Evolutionary conservation across 1,140 invertebrate genomes (phyloP), one percentile per base, ranked within the genome.

Genomic region (Philotrypesis tridentata): DNA sequence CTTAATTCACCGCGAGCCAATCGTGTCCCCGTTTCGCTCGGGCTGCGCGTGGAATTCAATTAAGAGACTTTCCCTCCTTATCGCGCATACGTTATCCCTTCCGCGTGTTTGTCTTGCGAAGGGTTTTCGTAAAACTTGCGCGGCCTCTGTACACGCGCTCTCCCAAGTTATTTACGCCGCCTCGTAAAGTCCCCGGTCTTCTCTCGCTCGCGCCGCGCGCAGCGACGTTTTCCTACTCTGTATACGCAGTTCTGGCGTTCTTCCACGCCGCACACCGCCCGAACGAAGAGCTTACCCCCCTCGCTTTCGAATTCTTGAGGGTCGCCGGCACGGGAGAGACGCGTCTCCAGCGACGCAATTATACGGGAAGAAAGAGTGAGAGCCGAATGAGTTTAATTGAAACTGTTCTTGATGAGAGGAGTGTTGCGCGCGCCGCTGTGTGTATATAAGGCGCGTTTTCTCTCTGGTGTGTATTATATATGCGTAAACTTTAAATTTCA

Each of bases 151-250:
- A 73, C 40, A 43, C n/a, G 72, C 14, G 31, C 63, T 33, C n/a
- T n/a, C n/a, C n/a, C 68, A 73, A 80, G 86, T 87, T 89, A 89
- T 88, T 89, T 88, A 87, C 86, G 84, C 86, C 82, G 86, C 81
- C 80, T 82, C 86, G 85, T 89, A 88, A 88, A 88, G 73, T 85
- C 78, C 21, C 48, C 14, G 48, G 37, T 43, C 40, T 84, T 33
- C 25, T 79, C 67, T 76, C 60, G 27, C 80, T 40, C 29, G 73
- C 48, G 55, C 67, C n/a, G 61, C n/a, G n/a, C n/a, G n/a, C n/a
- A n/a, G n/a, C n/a, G n/a, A n/a, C n/a, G n/a, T n/a, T 68, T 29
- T 17, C 33, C 74, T 68, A 1, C 21, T 14, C 25, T 48, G 9
- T 60, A 74, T 29, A 23, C 9, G 4, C 27, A 12, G 23, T 55